Conservation (phyloP, 2,888 invertebrate species). For the Thecophora atra region DNA sequence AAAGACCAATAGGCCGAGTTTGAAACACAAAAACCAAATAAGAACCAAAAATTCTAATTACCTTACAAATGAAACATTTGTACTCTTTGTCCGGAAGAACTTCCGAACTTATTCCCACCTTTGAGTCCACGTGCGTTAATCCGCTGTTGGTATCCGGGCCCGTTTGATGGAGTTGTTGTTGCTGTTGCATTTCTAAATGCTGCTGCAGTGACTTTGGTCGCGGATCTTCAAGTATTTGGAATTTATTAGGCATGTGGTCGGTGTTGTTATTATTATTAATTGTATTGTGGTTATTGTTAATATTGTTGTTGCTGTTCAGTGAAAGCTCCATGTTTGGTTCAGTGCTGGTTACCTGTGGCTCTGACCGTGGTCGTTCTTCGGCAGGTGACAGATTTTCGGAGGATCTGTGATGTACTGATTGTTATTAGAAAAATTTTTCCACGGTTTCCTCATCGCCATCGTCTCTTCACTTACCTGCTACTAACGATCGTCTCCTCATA, state of each 20-base stretch:
- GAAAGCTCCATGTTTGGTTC: constrained; percentile 60
- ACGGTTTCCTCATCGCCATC: neutral
- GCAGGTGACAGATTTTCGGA: constrained; percentile 58
- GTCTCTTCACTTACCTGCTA: constrained; percentile 52
- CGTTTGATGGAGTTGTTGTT: constrained; percentile 14
- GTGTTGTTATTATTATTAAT: constrained; percentile 64
- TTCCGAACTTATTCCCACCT: constrained; percentile 66
- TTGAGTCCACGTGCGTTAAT: constrained; percentile 64
- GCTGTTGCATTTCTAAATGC: constrained; percentile 22
- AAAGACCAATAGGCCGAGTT: constrained; percentile 24
- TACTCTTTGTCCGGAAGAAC: constrained; percentile 69
- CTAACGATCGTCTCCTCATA: constrained; percentile 60
- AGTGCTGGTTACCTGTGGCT: constrained; percentile 65
- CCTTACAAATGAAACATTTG: constrained; percentile 81
- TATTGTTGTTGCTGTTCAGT: constrained; percentile 53
- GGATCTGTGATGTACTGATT: constrained; percentile 45
- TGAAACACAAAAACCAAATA: constrained; percentile 51
- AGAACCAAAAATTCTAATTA: constrained; percentile 66
- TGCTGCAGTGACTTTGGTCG: constrained; percentile 40
- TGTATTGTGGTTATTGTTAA: constrained; percentile 62
- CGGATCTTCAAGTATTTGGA: constrained; percentile 60
- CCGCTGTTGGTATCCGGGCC: constrained; percentile 49
- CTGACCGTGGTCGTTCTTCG: constrained; percentile 63
- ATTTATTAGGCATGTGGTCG: constrained; percentile 5
- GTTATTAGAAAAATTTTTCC: neutral